Percentiles rank a stretch among this genome's conserved stretches.
phyloP scores from a whole-genome alignment of 2,797 vertebrate species.

The Danio jaintianensis region DNA sequence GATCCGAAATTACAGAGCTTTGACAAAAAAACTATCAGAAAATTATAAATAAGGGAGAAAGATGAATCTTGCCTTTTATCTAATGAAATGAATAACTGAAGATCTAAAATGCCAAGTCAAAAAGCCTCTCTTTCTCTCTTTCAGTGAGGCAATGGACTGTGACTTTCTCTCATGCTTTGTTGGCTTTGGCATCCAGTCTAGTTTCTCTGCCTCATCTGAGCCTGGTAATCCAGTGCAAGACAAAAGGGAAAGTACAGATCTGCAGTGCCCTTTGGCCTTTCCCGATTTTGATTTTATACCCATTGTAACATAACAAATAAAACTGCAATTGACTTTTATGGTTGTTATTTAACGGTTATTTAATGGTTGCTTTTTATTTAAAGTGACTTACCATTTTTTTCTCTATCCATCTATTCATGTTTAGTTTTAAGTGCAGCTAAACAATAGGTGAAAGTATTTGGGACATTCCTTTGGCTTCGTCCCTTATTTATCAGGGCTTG shows the following conservation, averaged over 20 bases:
- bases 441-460: too few relatives aligned
- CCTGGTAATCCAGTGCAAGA: not conserved
- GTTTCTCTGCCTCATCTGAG: conserved; percentile 16
- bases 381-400: not conserved
- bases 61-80: not conserved
- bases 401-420: not conserved
- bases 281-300: not conserved
- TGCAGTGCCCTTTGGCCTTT: not conserved
- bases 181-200: conserved; percentile 2
- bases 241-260: not conserved
- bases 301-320: not conserved
- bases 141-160: conserved; percentile 2
- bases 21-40: conserved; percentile 24
- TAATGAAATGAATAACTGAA: not conserved
- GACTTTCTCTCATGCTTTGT: conserved; percentile 13
- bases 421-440: not conserved
- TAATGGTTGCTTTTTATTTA: not conserved
- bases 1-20: not conserved
- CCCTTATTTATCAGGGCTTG: too few relatives aligned
- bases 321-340: not conserved
- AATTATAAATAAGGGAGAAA: not conserved
- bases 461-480: too few relatives aligned
- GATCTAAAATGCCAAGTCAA: not conserved
- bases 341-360: not conserved
- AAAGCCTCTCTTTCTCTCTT: not conserved